Evolutionary conservation across 2,113 vertebrate species (phyloP).

Genomic region (Poeciliopsis turrubarensis): DNA sequence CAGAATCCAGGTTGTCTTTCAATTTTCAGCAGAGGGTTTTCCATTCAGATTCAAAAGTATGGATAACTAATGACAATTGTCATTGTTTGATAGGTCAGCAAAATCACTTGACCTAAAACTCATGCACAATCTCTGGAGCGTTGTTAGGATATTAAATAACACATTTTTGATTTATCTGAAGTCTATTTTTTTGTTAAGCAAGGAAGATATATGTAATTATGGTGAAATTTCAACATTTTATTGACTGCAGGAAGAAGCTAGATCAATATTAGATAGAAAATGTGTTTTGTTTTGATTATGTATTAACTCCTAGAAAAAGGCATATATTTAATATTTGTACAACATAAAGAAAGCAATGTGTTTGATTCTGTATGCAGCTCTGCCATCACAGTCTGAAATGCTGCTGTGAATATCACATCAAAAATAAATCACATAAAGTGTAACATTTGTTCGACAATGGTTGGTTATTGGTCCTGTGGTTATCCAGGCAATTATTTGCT

Average conservation of each 20-base stretch:
- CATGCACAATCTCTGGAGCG: neutral
- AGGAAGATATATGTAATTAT: too few species aligned
- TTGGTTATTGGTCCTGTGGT: neutral
- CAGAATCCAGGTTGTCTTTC: neutral
- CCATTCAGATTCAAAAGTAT: neutral
- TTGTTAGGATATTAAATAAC: neutral
- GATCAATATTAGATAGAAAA: too few species aligned
- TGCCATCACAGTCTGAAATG: neutral
- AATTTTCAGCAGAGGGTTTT: neutral
- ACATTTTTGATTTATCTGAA: too few species aligned
- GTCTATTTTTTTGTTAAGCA: too few species aligned
- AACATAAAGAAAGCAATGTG: neutral
- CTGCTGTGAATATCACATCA: neutral
- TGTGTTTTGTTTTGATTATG: too few species aligned
- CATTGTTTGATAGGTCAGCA: neutral
- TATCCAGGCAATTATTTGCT: neutral
- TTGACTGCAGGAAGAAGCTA: too few species aligned
- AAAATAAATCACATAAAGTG: neutral
- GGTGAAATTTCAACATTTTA: too few species aligned
- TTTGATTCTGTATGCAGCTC: neutral
- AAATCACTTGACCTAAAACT: neutral
- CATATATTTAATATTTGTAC: neutral
- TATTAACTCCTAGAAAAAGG: too few species aligned
- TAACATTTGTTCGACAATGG: neutral
- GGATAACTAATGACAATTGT: neutral